These are phyloP conservation scores for Lepus europaeus DNA, from an alignment of 2,113 vertebrate species.

Conservation along the genomic window DNA sequence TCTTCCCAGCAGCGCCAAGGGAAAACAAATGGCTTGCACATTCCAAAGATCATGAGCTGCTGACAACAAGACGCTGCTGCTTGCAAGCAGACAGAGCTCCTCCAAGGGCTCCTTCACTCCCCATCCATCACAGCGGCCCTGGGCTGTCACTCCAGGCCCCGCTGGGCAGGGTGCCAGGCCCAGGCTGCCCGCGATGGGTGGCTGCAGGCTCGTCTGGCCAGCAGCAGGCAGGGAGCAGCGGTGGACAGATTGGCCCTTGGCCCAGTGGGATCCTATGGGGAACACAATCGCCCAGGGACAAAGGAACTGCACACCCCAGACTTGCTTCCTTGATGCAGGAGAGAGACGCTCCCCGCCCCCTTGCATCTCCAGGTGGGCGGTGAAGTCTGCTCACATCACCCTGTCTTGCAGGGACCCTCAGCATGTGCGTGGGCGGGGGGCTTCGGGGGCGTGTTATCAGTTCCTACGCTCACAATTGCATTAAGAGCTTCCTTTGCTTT, in stretches of 20 bases:
- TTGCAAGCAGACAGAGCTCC: background rate
- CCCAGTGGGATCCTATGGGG: background rate
- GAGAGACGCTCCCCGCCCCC: background rate
- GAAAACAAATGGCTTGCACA: background rate
- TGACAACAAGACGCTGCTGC: background rate
- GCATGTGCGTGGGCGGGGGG: background rate
- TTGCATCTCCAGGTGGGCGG: background rate
- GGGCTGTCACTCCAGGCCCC: background rate
- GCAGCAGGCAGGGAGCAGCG: background rate
- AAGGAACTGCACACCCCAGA: accelerated
- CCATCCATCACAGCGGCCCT: background rate
- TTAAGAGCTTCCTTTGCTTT: background rate
- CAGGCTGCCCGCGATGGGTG: background rate
- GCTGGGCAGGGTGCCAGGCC: background rate
- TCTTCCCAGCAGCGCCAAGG: background rate
- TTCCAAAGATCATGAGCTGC: background rate
- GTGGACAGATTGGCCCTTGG: accelerated
- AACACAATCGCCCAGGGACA: background rate
- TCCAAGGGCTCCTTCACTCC: background rate
- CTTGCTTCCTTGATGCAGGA: background rate
- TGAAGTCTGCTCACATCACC: background rate
- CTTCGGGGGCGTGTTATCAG: too few species aligned
- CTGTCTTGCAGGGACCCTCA: accelerated
- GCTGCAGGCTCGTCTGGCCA: background rate
- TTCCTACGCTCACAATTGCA: background rate